Conservation (phyloP, 2,797 vertebrate genomes). For the Notolepis coatsorum region DNA sequence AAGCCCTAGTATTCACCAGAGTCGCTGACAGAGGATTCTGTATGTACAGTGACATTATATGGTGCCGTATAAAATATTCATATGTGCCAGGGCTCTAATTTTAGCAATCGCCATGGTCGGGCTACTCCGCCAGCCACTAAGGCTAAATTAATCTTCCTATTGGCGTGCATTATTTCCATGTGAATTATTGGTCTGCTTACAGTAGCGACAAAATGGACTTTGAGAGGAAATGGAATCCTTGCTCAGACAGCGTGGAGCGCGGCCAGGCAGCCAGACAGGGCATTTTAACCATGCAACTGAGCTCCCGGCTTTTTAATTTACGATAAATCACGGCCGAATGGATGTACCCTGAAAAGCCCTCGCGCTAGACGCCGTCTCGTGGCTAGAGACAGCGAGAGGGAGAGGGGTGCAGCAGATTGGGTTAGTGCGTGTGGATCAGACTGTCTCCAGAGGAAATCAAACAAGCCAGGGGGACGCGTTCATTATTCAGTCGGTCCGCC, state of each 20-base stretch:
- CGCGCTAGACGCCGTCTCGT: slow-evolving; percentile 55
- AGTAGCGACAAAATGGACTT: slow-evolving; percentile 62
- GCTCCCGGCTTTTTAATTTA: slow-evolving; percentile 79
- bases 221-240: slow-evolving; percentile 73
- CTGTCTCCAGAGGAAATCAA: slow-evolving; percentile 79
- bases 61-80: slow-evolving; percentile 47
- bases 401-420: slow-evolving; percentile 68
- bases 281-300: slow-evolving; percentile 71
- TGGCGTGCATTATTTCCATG: slow-evolving; percentile 56
- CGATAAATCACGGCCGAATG: slow-evolving; percentile 76
- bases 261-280: slow-evolving; percentile 27
- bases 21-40: slow-evolving; percentile 17
- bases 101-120: slow-evolving; percentile 37
- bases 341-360: slow-evolving; percentile 67
- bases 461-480: slow-evolving; percentile 68
- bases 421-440: slow-evolving; percentile 69
- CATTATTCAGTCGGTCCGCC: slow-evolving; percentile 70
- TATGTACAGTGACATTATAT: slow-evolving; percentile 39
- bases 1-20: slow-evolving; percentile 41
- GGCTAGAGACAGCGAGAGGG: slow-evolving; percentile 63
- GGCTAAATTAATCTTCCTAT: slow-evolving; percentile 57
- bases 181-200: slow-evolving; percentile 68
- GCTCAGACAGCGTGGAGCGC: slow-evolving; percentile 57
- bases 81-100: slow-evolving; percentile 48
- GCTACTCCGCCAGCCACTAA: slow-evolving; percentile 45